Percentiles rank a stretch among this genome's conserved stretches.
Evolutionary conservation across 2,113 vertebrate genomes (phyloP).

Genomic region (Tetrax tetrax): DNA sequence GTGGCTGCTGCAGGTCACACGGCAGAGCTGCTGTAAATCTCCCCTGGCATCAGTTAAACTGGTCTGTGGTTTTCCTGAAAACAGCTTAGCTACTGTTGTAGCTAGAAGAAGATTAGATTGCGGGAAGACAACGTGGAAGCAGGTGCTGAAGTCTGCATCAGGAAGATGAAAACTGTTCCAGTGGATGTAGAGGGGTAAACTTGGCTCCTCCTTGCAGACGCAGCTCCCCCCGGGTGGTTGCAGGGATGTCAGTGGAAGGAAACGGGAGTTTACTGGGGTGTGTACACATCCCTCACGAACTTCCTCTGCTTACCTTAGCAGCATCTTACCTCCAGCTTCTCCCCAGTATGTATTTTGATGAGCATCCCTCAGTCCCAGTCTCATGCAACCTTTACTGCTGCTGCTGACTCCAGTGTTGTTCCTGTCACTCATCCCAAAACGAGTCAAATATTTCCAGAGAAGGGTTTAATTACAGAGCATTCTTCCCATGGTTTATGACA

Average conservation of each 20-base stretch:
- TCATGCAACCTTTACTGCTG: background rate
- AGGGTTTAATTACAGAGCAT: slow-evolving; percentile 40
- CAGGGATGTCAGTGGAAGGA: background rate
- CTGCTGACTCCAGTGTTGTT: slow-evolving; percentile 11
- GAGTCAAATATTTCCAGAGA: slow-evolving; percentile 46
- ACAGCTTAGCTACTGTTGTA: background rate
- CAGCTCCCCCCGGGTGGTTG: background rate
- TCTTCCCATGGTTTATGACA: slow-evolving; percentile 52
- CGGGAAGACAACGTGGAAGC: background rate
- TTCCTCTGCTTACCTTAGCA: background rate
- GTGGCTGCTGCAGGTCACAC: background rate
- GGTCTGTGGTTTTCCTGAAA: background rate
- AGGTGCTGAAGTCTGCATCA: background rate
- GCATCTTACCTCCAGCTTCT: background rate
- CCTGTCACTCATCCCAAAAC: slow-evolving; percentile 42
- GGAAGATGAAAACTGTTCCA: background rate
- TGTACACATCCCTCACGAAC: background rate
- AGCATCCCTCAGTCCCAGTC: background rate
- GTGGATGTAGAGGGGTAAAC: background rate
- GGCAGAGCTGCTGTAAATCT: background rate
- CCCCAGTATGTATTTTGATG: background rate
- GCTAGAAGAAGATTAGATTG: background rate
- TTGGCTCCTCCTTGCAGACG: background rate
- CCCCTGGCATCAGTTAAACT: background rate
- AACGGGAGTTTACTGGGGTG: background rate